These are phyloP conservation scores for Lethocerus indicus DNA, from an alignment of 1,140 invertebrate genomes.

Conservation along the genomic window DNA sequence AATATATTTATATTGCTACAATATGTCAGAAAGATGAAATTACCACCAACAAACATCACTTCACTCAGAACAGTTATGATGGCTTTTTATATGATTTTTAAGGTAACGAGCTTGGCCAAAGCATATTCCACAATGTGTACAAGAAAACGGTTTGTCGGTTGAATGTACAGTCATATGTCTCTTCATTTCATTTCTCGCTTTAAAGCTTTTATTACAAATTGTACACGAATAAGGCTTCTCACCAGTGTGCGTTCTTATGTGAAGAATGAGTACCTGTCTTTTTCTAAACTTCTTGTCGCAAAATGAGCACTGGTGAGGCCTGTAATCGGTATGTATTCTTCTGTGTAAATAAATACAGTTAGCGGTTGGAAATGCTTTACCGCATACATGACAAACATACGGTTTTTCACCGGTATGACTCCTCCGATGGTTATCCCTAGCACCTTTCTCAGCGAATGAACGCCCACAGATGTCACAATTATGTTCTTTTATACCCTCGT, in stretches of 20 bases:
- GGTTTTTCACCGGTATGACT: conserved; percentile 26
- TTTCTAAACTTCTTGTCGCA: too few species aligned
- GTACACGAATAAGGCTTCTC: too few species aligned
- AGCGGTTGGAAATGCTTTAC: conserved; percentile 28
- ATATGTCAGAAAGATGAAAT: too few species aligned
- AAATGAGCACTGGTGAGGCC: too few species aligned
- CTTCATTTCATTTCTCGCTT: not conserved
- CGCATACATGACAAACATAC: conserved; percentile 25
- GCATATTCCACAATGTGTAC: too few species aligned
- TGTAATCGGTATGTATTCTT: too few species aligned
- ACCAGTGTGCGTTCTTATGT: too few species aligned
- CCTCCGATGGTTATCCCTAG: conserved; percentile 28
- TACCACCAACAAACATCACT: not conserved
- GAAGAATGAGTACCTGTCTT: too few species aligned
- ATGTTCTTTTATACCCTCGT: conserved; percentile 28
- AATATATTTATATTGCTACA: too few species aligned
- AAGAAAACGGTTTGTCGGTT: not conserved
- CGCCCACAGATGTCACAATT: conserved; percentile 30
- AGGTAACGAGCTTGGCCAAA: not conserved
- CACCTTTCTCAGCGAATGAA: conserved; percentile 30
- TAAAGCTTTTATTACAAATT: not conserved
- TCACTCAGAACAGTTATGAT: not conserved
- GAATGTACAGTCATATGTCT: not conserved
- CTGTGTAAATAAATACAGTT: too few species aligned
- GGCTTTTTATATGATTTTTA: not conserved